Percentiles rank a stretch among this genome's conserved stretches.
phyloP scores from a whole-genome alignment of 2,113 vertebrate genomes.

The Platichthys stellatus region DNA sequence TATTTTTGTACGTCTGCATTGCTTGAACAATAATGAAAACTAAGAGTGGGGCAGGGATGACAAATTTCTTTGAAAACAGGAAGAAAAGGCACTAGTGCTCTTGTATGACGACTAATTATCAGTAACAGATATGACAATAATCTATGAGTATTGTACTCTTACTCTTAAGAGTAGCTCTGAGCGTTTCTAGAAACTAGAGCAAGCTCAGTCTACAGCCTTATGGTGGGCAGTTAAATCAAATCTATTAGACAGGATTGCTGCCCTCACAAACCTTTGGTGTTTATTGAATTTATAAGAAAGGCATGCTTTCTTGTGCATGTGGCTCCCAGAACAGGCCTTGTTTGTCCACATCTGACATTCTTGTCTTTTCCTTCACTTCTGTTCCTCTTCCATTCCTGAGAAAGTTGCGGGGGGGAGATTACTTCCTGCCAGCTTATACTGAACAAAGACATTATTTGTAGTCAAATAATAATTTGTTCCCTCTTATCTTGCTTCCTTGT shows the following conservation, averaged over 20 bases:
- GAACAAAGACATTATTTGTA: slow-evolving; percentile 55
- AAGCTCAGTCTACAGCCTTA: slow-evolving; percentile 29
- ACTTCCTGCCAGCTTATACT: slow-evolving; percentile 47
- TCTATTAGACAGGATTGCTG: slow-evolving; percentile 41
- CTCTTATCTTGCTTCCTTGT: slow-evolving; percentile 18
- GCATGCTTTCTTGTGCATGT: slow-evolving; percentile 63
- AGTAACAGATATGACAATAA: slow-evolving; percentile 14
- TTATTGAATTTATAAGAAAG: slow-evolving; percentile 53
- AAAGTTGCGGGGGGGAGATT: slow-evolving; percentile 40
- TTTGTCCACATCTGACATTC: slow-evolving; percentile 52
- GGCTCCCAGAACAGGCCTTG: slow-evolving; percentile 55
- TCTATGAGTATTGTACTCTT: neutral
- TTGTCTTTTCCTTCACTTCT: slow-evolving; percentile 18
- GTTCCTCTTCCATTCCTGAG: slow-evolving; percentile 26
- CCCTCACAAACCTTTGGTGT: slow-evolving; percentile 45
- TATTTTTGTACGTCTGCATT: slow-evolving; percentile 50
- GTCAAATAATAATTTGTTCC: slow-evolving; percentile 22
- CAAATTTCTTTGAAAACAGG: neutral
- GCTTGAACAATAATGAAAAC: slow-evolving; percentile 40
- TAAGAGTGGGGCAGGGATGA: slow-evolving; percentile 16
- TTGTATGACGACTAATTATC: neutral
- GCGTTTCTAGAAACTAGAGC: slow-evolving; percentile 15
- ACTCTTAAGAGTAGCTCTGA: slow-evolving; percentile 6
- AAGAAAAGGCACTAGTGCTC: neutral
- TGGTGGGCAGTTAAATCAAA: slow-evolving; percentile 32